Base-by-base conservation (phyloP, 2,113 vertebrate species). In the Stomatorhinus ivindoensis region DNA sequence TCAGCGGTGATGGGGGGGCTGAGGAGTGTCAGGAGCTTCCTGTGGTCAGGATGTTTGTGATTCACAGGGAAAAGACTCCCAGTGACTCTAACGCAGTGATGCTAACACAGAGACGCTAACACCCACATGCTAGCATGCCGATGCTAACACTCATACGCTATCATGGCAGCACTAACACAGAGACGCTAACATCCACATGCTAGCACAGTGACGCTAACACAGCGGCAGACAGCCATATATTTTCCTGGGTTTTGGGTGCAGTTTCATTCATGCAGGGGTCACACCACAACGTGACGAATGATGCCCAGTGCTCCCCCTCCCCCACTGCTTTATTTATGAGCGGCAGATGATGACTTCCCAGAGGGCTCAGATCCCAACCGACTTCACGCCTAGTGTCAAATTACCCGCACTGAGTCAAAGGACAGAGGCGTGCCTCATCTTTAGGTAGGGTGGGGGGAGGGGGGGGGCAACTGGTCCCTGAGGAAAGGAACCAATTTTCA, bases 351-450 rank as follows among this genome's bases (percentile, higher is more conserved):
- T 82, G 15, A 82, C 21, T 76, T 69, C 48, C 69, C 19, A 8
- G 50, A 87, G 93, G 93, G 80, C 91, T 94, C 94, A 92, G 93
- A 95, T 95, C 95, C 94, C 91, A 84, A 94, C 93, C 65, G 89
- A 51, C 69, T 89, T 15, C 86, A 48, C 3, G 51, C 46, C 42
- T 89, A 47, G 89, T 55, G 46, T 65, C 65, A 76, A 86, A 88
- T 91, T 80, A 91, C 76, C 69, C 4, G 9, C 58, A 24, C 15
- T 17, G 85, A 61, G 6, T 42, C 8, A 82, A 55, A 51, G 61
- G 85, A 90, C 65, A 87, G 87, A 90, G 42, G 80, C 58, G 47
- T 76, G 83, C 48, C 82, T 80, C 53, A 85, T 88, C 87, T 88
- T 31, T 69, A 11, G 61, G 27, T 83, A 90, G 92, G 51, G 15